These are phyloP conservation scores for Scaptomyza graminum DNA, from an alignment of 1,140 invertebrate genomes.

Conservation along the genomic window DNA sequence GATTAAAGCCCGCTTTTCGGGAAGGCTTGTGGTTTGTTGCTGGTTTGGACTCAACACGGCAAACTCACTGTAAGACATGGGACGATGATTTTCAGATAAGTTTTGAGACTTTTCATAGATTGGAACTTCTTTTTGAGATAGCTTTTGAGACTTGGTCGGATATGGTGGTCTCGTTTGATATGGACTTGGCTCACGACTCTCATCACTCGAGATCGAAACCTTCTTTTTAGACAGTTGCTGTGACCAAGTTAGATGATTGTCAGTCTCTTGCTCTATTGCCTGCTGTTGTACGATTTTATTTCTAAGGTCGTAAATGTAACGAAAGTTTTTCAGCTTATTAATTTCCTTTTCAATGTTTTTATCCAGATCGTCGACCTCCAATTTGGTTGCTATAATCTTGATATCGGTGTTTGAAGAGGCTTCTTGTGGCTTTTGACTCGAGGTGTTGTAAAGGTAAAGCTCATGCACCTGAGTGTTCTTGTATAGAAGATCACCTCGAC, in stretches of 20 bases:
- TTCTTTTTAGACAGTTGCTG: not conserved
- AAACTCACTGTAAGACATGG: too few relatives aligned
- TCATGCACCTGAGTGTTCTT: slow-evolving; percentile 37
- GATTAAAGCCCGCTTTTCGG: too few relatives aligned
- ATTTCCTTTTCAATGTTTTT: slow-evolving; percentile 48
- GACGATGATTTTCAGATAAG: too few relatives aligned
- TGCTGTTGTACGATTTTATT: not conserved
- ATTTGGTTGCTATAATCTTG: slow-evolving; percentile 6
- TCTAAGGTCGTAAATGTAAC: not conserved
- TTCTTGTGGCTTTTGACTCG: not conserved
- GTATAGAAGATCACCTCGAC: slow-evolving; percentile 22
- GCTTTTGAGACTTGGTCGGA: too few relatives aligned
- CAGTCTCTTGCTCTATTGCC: not conserved
- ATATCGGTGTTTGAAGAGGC: slow-evolving; percentile 1
- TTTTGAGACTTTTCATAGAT: too few relatives aligned
- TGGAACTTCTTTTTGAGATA: too few relatives aligned
- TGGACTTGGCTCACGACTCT: not conserved
- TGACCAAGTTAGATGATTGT: not conserved
- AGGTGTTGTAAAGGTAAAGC: slow-evolving; percentile 1
- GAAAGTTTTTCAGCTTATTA: slow-evolving; percentile 35
- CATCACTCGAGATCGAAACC: not conserved
- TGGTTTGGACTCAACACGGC: too few relatives aligned
- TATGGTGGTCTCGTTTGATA: not conserved
- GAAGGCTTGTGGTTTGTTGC: too few relatives aligned
- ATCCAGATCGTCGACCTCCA: slow-evolving; percentile 27